phyloP scores from a whole-genome alignment of 2,113 vertebrate genomes.

The Sinosuthora webbiana region DNA sequence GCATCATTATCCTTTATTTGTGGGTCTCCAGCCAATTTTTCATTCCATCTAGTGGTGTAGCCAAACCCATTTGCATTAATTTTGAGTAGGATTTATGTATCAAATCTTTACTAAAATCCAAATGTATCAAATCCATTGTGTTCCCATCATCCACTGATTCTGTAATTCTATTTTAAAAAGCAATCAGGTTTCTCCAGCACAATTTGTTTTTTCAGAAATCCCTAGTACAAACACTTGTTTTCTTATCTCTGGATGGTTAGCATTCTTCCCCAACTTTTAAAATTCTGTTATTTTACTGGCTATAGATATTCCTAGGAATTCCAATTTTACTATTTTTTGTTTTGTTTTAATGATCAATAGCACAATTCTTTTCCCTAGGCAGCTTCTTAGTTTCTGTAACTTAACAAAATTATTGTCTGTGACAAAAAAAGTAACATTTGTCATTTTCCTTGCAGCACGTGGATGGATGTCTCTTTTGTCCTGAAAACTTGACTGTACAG shows the following conservation, averaged over 20 bases:
- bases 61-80: conserved; percentile 45
- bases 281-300: not conserved
- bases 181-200: not conserved
- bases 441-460: not conserved
- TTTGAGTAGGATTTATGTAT: conserved; percentile 48
- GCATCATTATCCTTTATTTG: conserved; percentile 48
- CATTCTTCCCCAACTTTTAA: not conserved
- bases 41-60: conserved; percentile 3
- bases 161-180: conserved; percentile 45
- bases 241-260: not conserved
- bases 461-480: not conserved
- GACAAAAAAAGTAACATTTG: not conserved
- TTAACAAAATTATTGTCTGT: not conserved
- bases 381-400: not conserved
- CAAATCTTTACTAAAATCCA: conserved; percentile 52
- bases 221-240: not conserved
- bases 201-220: conserved; percentile 17
- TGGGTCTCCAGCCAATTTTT: conserved; percentile 21
- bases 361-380: not conserved
- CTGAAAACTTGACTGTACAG: not conserved
- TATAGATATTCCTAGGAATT: not conserved
- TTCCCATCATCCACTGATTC: conserved; percentile 50
- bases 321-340: not conserved
- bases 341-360: not conserved
- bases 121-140: conserved; percentile 1